Base-by-base conservation (phyloP, 2,113 vertebrate species). In the Dromaius novaehollandiae region DNA sequence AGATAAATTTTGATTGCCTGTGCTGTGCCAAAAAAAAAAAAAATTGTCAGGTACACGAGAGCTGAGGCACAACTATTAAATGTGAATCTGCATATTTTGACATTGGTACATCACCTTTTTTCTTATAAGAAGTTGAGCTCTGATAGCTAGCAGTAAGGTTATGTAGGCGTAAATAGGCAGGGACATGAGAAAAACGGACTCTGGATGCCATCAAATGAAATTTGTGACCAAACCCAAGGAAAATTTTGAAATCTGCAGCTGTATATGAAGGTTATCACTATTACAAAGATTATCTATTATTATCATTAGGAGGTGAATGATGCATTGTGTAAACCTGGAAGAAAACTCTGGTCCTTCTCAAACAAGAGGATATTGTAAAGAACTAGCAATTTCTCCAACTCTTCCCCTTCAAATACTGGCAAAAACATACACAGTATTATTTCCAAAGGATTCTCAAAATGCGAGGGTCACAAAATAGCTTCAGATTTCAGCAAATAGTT, bases 1-100 rank as follows among this genome's bases (percentile, higher is more conserved):
- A 98, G 98, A 99, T 98, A 98, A 97, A 98, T 98, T 98, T 98
- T 98, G 97, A 98, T 97, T 97, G 96, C 95, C 88, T 97, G 91
- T 97, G 95, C 96, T 86, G 84, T 97, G 96, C 95, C 94, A 96
- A 98, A 97, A 97, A 95, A 93, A 96, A 92, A 92, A 97, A 88
- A 34, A 53, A 9, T 7, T 4, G 83, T 97, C 96, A 98, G 97
- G 97, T 98, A 96, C 70, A 74, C 7, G 42, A 96, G 87, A 48
- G 65, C 82, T 74, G 94, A 96, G 94, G 94, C 91, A 77, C 89
- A 95, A 97, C 74, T 87, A 90, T 96, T 95, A 97, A 96, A 91
- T 3, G 2, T 88, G 87, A 92, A 90, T 94, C 84, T 95, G 64
- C 82, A 94, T 91, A 81, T 86, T 94, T 87, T 96, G 86, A 93